phyloP scores from a whole-genome alignment of 2,797 vertebrate species.

The Peromyscus aztecus region DNA sequence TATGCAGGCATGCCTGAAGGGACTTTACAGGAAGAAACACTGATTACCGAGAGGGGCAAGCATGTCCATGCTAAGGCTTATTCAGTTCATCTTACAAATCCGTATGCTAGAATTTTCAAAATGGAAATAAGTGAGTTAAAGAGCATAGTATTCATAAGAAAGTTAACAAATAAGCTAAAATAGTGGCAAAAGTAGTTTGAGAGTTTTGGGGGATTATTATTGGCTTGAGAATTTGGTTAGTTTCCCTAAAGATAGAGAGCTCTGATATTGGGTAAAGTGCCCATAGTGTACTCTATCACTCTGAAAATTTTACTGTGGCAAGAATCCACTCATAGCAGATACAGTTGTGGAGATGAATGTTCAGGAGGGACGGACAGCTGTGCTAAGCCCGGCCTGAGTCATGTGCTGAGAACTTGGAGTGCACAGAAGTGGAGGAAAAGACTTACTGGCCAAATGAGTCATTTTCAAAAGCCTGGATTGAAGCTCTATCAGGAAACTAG shows the following conservation, averaged over 20 bases:
- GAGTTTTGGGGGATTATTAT: conserved; percentile 37
- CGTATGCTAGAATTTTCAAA: not conserved
- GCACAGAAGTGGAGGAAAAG: not conserved
- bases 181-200: conserved; percentile 45
- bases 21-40: not conserved
- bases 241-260: conserved; percentile 30
- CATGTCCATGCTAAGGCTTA: not conserved
- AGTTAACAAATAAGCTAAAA: not conserved
- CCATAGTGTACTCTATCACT: not conserved
- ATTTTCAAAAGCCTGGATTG: conserved; percentile 9
- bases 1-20: not conserved
- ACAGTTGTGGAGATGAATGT: not conserved
- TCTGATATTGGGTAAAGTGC: not conserved
- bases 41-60: not conserved
- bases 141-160: not conserved
- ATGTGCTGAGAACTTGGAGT: not conserved
- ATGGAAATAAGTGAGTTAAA: conserved; percentile 39
- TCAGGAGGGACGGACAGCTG: not conserved
- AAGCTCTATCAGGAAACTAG: not conserved
- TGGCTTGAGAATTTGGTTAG: not conserved
- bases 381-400: not conserved
- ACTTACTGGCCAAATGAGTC: not conserved
- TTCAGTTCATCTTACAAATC: conserved; percentile 60
- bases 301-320: not conserved
- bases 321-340: not conserved